phyloP scores from a whole-genome alignment of 2,797 vertebrate genomes.

The Pseudomugil gertrudae region DNA sequence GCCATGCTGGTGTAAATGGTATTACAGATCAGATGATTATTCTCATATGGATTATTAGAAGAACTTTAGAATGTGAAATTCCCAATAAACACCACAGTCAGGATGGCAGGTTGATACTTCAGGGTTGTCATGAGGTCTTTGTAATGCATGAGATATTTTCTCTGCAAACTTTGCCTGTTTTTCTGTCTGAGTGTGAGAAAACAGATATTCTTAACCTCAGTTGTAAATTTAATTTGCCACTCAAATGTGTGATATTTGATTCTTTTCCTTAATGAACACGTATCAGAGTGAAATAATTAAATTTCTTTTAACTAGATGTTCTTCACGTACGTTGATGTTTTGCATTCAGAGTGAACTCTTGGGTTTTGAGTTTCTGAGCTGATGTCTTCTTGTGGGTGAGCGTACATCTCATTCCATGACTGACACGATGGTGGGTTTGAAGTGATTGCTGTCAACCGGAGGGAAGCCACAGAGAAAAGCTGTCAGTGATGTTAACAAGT shows the following conservation, averaged over 20 bases:
- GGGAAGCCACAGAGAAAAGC: constrained; percentile 42
- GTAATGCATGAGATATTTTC: too few species aligned
- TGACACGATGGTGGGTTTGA: constrained; percentile 37
- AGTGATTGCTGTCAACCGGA: constrained; percentile 44
- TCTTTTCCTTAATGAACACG: not conserved
- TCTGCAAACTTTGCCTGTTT: not conserved
- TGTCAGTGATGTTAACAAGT: constrained; percentile 54
- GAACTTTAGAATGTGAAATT: not conserved
- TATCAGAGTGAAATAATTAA: not conserved
- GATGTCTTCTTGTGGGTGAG: constrained; percentile 18
- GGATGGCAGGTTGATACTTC: too few species aligned
- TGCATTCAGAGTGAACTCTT: not conserved
- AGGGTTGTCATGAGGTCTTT: too few species aligned
- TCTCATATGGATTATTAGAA: not conserved
- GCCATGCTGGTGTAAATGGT: not conserved
- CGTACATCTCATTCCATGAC: constrained; percentile 14
- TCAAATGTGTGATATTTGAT: not conserved
- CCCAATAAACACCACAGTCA: not conserved
- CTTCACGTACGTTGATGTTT: not conserved
- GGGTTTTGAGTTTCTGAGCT: constrained; percentile 12
- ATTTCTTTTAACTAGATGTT: not conserved
- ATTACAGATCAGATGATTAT: not conserved
- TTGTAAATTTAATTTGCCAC: too few species aligned
- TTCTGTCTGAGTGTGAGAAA: too few species aligned
- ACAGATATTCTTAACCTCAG: too few species aligned